A percentile compares a stretch with the other conserved stretches of the same genome.
These are phyloP conservation scores for Paradoxurus hermaphroditus DNA, from an alignment of 2,113 vertebrate species.

Conservation along the genomic window DNA sequence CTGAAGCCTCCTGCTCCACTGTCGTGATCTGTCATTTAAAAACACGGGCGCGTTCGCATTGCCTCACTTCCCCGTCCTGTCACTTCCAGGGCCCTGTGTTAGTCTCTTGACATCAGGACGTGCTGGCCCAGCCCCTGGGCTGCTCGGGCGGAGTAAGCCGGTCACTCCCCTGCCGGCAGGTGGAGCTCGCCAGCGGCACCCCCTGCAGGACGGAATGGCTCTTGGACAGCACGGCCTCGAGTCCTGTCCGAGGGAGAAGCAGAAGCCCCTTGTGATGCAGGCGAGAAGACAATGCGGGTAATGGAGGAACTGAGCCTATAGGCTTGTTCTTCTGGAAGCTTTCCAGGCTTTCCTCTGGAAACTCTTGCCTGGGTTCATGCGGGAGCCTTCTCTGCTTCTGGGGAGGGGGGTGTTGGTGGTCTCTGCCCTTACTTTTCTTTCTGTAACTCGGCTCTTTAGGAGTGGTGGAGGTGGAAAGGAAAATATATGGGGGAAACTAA, in stretches of 20 bases:
- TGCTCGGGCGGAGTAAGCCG: neutral
- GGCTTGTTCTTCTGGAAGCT: neutral
- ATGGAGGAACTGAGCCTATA: neutral
- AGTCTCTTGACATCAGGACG: too few relatives aligned
- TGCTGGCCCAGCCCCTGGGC: too few relatives aligned
- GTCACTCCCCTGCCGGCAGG: rapidly evolving
- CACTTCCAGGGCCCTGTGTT: rapidly evolving
- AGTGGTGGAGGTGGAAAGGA: neutral
- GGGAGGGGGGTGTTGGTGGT: neutral
- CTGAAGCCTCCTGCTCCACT: neutral
- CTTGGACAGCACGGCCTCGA: neutral
- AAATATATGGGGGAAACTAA: neutral
- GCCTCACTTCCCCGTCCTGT: neutral
- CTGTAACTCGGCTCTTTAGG: neutral
- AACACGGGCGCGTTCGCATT: neutral
- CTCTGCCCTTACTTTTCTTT: neutral
- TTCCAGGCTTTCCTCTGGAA: neutral
- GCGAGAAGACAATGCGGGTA: neutral
- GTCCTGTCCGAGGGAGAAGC: neutral
- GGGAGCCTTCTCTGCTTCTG: neutral
- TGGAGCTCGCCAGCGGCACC: neutral
- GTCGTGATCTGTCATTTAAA: neutral
- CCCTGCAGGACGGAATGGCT: neutral
- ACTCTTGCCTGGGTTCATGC: neutral
- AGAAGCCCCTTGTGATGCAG: neutral